Conservation (phyloP, 30 jellyfish, hydroid and myxozoan genomes). For the Hydra vulgaris region DNA sequence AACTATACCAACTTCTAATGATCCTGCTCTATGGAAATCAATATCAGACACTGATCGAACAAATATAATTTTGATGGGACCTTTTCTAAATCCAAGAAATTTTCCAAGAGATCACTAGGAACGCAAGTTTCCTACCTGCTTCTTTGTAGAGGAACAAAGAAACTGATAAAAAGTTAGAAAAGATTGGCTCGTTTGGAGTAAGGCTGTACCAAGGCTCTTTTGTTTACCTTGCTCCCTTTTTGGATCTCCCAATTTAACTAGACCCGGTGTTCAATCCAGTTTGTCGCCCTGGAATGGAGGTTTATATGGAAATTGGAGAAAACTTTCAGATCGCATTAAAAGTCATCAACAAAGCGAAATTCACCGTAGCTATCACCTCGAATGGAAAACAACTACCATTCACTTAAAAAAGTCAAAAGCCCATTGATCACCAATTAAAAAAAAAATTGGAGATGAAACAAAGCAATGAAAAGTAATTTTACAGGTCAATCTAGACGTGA, state of each 20-base stretch:
- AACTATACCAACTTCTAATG: not conserved
- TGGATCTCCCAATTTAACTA: not conserved
- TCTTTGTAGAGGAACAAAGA: not conserved
- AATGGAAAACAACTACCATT: no score
- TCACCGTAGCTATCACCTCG: no score
- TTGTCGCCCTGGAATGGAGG: not conserved
- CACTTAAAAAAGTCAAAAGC: no score
- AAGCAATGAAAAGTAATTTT: no score
- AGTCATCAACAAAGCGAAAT: no score
- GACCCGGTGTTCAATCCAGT: not conserved
- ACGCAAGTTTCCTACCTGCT: not conserved
- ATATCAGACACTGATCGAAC: not conserved
- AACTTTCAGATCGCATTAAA: no score
- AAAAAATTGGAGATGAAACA: no score
- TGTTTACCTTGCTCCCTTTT: not conserved
- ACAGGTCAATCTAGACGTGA: no score
- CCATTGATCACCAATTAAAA: no score
- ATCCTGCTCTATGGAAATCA: not conserved
- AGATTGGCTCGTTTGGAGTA: not conserved
- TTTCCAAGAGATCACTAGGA: not conserved
- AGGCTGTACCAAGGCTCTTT: not conserved
- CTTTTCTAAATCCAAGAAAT: not conserved
- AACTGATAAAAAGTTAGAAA: not conserved
- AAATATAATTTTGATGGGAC: not conserved
- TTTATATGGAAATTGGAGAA: not conserved